phyloP scores from a whole-genome alignment of 2,113 vertebrate genomes.

The Entosphenus tridentatus region DNA sequence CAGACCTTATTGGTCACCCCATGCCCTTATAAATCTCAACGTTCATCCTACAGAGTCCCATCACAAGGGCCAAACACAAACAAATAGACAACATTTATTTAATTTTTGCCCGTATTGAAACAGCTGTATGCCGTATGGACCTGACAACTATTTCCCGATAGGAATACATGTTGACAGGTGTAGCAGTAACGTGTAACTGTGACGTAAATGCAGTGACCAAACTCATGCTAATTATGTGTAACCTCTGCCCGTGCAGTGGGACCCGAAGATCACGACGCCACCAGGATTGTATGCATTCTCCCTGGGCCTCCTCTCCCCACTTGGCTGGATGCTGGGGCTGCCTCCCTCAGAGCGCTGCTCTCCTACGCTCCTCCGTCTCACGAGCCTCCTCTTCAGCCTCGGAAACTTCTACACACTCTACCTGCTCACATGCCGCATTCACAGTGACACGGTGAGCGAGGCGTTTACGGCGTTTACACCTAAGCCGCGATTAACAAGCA shows the following conservation, averaged over 20 bases:
- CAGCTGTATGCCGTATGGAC: no score
- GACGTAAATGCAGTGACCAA: no score
- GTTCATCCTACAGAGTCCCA: no score
- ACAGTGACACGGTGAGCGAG: conserved; percentile 47
- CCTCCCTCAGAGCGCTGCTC: conserved; percentile 47
- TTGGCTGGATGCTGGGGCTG: conserved; percentile 48
- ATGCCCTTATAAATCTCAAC: no score
- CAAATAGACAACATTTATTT: background rate
- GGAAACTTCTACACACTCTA: conserved; percentile 74
- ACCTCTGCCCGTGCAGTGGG: conserved; percentile 38
- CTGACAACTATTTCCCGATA: background rate
- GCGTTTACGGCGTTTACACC: background rate
- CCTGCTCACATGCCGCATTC: conserved; percentile 45
- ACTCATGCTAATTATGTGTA: background rate
- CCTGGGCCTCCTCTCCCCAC: conserved; percentile 51
- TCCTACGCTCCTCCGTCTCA: conserved; percentile 59
- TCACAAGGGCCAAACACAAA: background rate
- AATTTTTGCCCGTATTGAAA: background rate
- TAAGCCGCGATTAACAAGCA: no score
- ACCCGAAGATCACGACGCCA: conserved; percentile 86
- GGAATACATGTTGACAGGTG: no score
- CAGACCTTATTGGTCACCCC: no score
- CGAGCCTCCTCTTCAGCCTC: conserved; percentile 72
- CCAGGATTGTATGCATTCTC: conserved; percentile 72
- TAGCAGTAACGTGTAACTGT: no score